phyloP scores from a whole-genome alignment of 2,888 invertebrate species.

The Xanthorhoe spadicearia region DNA sequence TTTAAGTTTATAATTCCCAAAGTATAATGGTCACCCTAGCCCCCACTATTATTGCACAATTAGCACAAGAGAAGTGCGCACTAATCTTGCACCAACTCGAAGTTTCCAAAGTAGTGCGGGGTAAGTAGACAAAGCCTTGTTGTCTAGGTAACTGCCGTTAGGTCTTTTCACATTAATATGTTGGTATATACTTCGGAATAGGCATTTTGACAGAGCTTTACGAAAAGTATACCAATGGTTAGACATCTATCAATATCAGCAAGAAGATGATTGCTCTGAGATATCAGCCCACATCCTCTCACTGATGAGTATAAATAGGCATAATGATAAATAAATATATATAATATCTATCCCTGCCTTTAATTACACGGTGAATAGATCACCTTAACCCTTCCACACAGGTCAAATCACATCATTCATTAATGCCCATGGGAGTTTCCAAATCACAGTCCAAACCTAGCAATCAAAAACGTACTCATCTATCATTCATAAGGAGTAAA shows the following conservation, averaged over 20 bases:
- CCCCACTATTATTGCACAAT: conserved; percentile 75
- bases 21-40: conserved; percentile 57
- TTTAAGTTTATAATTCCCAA: background rate
- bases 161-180: background rate
- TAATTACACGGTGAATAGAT: background rate
- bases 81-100: conserved; percentile 73
- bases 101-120: conserved; percentile 46
- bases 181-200: too few relatives aligned
- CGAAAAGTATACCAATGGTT: too few relatives aligned
- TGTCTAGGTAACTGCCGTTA: conserved; percentile 46
- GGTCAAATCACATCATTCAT: conserved; percentile 38
- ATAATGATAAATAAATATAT: too few relatives aligned
- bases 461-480: conserved; percentile 77
- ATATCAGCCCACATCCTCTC: too few relatives aligned
- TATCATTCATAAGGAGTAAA: conserved; percentile 77
- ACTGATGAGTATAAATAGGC: too few relatives aligned
- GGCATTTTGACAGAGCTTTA: too few relatives aligned
- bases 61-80: conserved; percentile 69
- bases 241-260: too few relatives aligned
- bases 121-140: conserved; percentile 50
- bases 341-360: too few relatives aligned
- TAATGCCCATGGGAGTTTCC: conserved; percentile 59
- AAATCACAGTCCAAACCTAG: conserved; percentile 71
- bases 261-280: too few relatives aligned
- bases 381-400: conserved; percentile 15